Percentiles rank a stretch among this genome's conserved stretches.
Evolutionary conservation across 2,888 invertebrate genomes (phyloP).

Genomic region (Acronicta alni): DNA sequence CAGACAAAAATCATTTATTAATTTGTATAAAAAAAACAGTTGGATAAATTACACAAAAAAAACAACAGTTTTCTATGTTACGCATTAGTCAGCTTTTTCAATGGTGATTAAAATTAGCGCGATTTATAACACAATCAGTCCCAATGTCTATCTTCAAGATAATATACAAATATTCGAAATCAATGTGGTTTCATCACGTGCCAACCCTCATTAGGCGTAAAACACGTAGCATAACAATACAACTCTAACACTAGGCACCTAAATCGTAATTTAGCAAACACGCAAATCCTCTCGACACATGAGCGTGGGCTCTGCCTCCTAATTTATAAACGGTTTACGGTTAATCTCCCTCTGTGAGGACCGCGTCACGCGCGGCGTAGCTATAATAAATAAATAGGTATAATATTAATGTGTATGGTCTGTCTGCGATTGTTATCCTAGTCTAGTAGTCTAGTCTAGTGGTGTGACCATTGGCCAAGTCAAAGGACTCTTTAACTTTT

Average conservation of each 20-base stretch:
- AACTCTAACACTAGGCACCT: constrained; percentile 1
- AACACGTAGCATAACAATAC: constrained; percentile 19
- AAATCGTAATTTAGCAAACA: constrained; percentile 62
- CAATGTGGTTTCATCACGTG: background rate
- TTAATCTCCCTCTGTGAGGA: constrained; percentile 69
- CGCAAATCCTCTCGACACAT: constrained; percentile 66
- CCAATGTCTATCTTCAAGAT: too few relatives aligned
- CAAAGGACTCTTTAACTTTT: too few relatives aligned
- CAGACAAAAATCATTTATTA: too few relatives aligned
- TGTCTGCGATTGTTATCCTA: constrained; percentile 8
- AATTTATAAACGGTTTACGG: constrained; percentile 70
- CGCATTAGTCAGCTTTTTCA: too few relatives aligned
- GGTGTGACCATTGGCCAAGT: too few relatives aligned
- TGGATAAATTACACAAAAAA: too few relatives aligned
- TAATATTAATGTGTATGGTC: constrained; percentile 4
- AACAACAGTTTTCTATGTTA: too few relatives aligned
- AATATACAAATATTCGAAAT: too few relatives aligned
- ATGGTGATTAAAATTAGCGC: too few relatives aligned
- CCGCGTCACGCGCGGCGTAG: constrained; percentile 65
- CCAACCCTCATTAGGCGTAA: constrained; percentile 8
- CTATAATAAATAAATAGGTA: constrained; percentile 22
- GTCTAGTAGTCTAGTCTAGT: too few relatives aligned
- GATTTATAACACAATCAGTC: too few relatives aligned
- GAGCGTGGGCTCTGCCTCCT: constrained; percentile 58
- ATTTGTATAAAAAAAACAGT: too few relatives aligned